Base-by-base conservation (phyloP, 2,113 vertebrate species). In the Mirza zaza region DNA sequence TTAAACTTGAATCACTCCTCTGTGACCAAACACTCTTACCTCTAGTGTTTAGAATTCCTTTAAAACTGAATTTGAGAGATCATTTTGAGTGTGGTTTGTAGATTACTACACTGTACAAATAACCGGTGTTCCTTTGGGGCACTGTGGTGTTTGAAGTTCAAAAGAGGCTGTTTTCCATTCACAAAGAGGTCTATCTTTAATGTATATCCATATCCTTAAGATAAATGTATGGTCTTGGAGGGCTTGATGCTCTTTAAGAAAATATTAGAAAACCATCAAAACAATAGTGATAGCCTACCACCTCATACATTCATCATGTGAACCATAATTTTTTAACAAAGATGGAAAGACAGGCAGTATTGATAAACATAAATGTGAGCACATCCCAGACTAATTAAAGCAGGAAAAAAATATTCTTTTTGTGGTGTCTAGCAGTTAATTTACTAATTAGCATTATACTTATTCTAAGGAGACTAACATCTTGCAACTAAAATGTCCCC, bases 121-220 rank as follows among this genome's bases (percentile, higher is more conserved):
- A n/a, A 83, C 59, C 20, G 2, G 13, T 67, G 14, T 36, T 11
- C 61, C 25, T 55, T 67, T 4, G 3, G 23, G 0, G 0, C 3
- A 77, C 5, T 87, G 17, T 59, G 70, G 34, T 32, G 3, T 63
- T 85, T 80, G 25, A 55, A 65, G 73, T 86, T 79, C 73, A 93
- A 29, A 84, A 70, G 11, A 42, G 21, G 59, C 39, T 52, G 13
- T n/a, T 34, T 75, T 95, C 20, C 50, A 34, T 6, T 83, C 17
- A 5, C 32, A 68, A 36, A 68, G 50, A 57, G 14, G 84, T 71
- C 21, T 67, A 39, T 20, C 9, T 92, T 70, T 67, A 11, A 57
- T n/a, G 34, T 34, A 3, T 55, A 75, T 39, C 20, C 27, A 61
- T 59, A 52, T 39, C 67, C 3, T 70, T 92, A 57, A 59, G 13